Evolutionary conservation across 2,888 invertebrate species (phyloP).

Genomic region (Papilio elwesi): DNA sequence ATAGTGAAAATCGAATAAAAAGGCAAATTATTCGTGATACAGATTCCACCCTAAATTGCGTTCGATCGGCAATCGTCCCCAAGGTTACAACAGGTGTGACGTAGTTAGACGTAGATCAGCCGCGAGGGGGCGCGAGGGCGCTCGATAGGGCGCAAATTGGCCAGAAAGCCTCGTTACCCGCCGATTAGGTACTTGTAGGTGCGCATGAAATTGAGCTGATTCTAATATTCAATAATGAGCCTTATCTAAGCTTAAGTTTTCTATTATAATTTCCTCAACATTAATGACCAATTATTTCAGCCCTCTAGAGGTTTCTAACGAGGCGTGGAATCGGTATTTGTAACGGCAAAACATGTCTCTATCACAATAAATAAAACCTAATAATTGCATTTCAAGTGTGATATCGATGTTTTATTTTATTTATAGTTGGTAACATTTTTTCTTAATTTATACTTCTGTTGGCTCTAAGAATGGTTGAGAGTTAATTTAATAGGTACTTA

Average conservation of each 20-base stretch:
- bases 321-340: not conserved
- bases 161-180: conserved; percentile 56
- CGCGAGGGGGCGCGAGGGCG: conserved; percentile 48
- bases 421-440: too few species aligned
- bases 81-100: conserved; percentile 62
- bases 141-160: conserved; percentile 65
- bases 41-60: conserved; percentile 45
- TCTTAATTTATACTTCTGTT: too few species aligned
- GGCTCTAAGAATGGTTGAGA: too few species aligned
- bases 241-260: conserved; percentile 9
- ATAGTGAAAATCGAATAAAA: conserved; percentile 32
- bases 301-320: not conserved
- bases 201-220: conserved; percentile 24
- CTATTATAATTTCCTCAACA: conserved; percentile 8
- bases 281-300: conserved; percentile 5
- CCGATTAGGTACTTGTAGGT: conserved; percentile 43
- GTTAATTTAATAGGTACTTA: too few species aligned
- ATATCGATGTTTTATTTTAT: too few species aligned
- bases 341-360: conserved; percentile 2
- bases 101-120: conserved; percentile 48
- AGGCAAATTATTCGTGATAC: conserved; percentile 28
- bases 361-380: not conserved
- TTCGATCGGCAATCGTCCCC: conserved; percentile 44
- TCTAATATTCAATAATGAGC: conserved; percentile 18
- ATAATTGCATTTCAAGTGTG: not conserved